A percentile compares a stretch with the other conserved stretches of the same genome.
Evolutionary conservation across 1,140 invertebrate genomes (phyloP).

Genomic region (Listronotus oregonensis): DNA sequence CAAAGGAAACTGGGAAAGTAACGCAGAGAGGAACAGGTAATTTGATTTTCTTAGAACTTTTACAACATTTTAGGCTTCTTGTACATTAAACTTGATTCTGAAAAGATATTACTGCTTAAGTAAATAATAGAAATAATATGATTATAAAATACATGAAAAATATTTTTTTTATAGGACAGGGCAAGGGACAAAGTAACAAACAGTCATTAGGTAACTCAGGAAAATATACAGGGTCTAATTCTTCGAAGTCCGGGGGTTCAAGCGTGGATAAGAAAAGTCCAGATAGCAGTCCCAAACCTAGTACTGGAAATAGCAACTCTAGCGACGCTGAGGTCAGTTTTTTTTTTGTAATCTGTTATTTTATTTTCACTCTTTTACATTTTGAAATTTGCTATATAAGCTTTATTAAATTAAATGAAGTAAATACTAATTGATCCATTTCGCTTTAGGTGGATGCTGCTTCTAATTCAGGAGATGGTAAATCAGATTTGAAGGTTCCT

Average conservation of each 20-base stretch:
- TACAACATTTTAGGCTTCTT: too few relatives aligned
- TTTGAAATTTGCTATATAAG: too few relatives aligned
- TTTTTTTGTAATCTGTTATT: too few relatives aligned
- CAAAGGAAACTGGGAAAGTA: conserved; percentile 48
- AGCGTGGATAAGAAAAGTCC: conserved; percentile 65
- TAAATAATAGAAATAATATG: too few relatives aligned
- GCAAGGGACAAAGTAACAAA: conserved; percentile 53
- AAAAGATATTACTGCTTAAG: too few relatives aligned
- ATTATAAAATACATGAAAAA: not conserved
- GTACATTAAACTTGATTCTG: too few relatives aligned
- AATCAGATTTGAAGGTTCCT: conserved; percentile 80
- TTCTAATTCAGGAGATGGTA: conserved; percentile 58
- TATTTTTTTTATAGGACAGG: conserved; percentile 39
- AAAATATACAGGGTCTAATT: conserved; percentile 54
- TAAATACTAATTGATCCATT: too few relatives aligned
- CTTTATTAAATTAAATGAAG: too few relatives aligned
- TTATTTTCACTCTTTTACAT: too few relatives aligned
- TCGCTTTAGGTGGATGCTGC: conserved; percentile 22
- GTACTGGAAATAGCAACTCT: conserved; percentile 20
- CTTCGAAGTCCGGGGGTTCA: conserved; percentile 34
- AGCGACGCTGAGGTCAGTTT: conserved; percentile 62
- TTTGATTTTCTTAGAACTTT: too few relatives aligned
- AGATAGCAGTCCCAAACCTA: conserved; percentile 68
- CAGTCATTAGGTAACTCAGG: conserved; percentile 39
- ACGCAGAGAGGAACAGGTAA: conserved; percentile 39